Evolutionary conservation across 2,888 invertebrate genomes (phyloP), one percentile per base, ranked within the genome.

Genomic region (Phalera bucephala): DNA sequence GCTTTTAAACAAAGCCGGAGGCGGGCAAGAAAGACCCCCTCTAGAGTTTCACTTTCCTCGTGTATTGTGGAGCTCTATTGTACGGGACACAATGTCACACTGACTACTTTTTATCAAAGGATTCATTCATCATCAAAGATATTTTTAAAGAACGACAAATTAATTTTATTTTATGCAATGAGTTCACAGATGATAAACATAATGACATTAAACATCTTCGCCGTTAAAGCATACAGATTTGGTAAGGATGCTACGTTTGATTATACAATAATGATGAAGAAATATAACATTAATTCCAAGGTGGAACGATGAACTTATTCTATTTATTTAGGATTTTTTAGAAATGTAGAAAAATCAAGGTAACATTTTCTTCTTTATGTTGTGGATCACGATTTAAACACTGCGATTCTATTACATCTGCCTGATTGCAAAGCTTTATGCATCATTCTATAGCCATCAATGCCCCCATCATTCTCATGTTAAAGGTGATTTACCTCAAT

Each of bases 31-130:
- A 79, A 79, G 76, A 65, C 0, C 48, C 55, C 64, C 62, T 66
- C 53, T 69, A 50, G 49, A 72, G 77, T 83, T 79, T 80, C 79
- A 79, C 81, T 80, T 80, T 80, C 66, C 65, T 65, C 52, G 35
- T 43, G 52, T 65, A 70, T 72, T 77, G 70, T 77, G 64, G 58
- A 68, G 69, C 51, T 42, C 52, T 65, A 72, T 76, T 79, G 73
- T 75, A 46, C 51, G 52, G 45, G 48, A 49, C 57, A 45, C 59
- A 51, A 52, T 57, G 52, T 57, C 53, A 32, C 45, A 43, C 3
- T 17, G 61, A 61, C 58, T 66, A 47, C 62, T 74, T 76, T 73
- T 73, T 68, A 59, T 51, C 40, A 37, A 54, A 41, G 46, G 37
- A 57, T 64, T 61, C 57, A 63, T 76, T 67, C 49, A 47, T 21